These are phyloP conservation scores for Eumacrocentrus americanus DNA, from an alignment of 2,888 invertebrate species.

Conservation along the genomic window DNA sequence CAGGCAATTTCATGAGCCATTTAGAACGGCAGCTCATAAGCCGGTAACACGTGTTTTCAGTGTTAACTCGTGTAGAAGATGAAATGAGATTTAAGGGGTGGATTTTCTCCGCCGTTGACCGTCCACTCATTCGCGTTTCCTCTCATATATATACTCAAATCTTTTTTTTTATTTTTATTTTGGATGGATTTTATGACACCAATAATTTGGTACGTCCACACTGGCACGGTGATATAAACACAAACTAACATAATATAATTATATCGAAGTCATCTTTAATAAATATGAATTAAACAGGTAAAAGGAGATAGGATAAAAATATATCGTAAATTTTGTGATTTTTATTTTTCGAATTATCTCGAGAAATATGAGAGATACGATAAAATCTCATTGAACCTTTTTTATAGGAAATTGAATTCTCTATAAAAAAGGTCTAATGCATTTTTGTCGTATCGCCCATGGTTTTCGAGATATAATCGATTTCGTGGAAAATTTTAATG, in stretches of 20 bases:
- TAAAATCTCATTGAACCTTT: background rate
- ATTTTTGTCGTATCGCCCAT: background rate
- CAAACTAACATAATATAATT: too few species aligned
- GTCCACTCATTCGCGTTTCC: background rate
- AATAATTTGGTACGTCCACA: too few species aligned
- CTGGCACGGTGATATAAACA: too few species aligned
- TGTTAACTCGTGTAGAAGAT: conserved; percentile 54
- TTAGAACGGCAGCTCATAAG: conserved; percentile 55
- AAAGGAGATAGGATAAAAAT: too few species aligned
- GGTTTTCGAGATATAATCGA: background rate
- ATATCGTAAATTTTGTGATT: background rate
- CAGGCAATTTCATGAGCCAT: conserved; percentile 57
- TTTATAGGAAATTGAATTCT: background rate
- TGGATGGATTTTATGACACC: background rate
- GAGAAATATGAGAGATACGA: background rate
- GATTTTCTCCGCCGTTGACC: background rate
- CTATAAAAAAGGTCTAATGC: background rate
- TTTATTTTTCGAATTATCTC: background rate
- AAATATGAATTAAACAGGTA: too few species aligned
- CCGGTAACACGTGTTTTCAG: conserved; percentile 54
- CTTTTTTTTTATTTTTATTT: too few species aligned
- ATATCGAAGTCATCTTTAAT: too few species aligned
- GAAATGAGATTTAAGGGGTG: conserved; percentile 48
- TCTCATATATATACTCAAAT: background rate
- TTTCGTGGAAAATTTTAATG: background rate